These are phyloP conservation scores for Subacronicta megacephala DNA, from an alignment of 2,888 invertebrate species.

Conservation along the genomic window DNA sequence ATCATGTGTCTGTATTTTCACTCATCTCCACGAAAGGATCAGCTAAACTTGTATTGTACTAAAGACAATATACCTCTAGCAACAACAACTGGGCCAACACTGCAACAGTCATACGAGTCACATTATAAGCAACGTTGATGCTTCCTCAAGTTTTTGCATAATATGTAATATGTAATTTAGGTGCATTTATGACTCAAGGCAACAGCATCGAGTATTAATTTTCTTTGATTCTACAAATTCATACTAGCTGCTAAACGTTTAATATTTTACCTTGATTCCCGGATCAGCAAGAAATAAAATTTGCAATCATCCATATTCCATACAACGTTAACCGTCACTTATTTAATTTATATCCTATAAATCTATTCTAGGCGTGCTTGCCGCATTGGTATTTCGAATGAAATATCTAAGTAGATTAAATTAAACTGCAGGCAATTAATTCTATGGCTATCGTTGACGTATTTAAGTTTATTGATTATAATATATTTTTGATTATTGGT, in stretches of 20 bases:
- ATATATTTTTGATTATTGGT: conserved; percentile 6
- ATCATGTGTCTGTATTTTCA: conserved; percentile 48
- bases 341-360: conserved; percentile 39
- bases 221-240: not conserved
- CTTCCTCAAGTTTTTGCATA: too few relatives aligned
- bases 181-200: not conserved
- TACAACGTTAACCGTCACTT: conserved; percentile 28
- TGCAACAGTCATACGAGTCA: not conserved
- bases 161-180: too few relatives aligned
- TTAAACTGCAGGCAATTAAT: conserved; percentile 28
- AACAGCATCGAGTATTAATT: not conserved
- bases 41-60: not conserved
- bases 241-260: not conserved
- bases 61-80: not conserved
- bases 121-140: not conserved
- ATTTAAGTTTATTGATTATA: conserved; percentile 15
- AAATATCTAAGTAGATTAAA: conserved; percentile 39
- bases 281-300: conserved; percentile 25
- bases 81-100: not conserved
- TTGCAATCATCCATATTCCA: conserved; percentile 22
- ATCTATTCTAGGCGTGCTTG: conserved; percentile 30
- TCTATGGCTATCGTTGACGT: conserved; percentile 10
- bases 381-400: conserved; percentile 30
- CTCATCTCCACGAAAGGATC: conserved; percentile 11
- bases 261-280: conserved; percentile 13